Evolutionary conservation across 1,140 invertebrate genomes (phyloP).

Genomic region (Danaus plexippus): DNA sequence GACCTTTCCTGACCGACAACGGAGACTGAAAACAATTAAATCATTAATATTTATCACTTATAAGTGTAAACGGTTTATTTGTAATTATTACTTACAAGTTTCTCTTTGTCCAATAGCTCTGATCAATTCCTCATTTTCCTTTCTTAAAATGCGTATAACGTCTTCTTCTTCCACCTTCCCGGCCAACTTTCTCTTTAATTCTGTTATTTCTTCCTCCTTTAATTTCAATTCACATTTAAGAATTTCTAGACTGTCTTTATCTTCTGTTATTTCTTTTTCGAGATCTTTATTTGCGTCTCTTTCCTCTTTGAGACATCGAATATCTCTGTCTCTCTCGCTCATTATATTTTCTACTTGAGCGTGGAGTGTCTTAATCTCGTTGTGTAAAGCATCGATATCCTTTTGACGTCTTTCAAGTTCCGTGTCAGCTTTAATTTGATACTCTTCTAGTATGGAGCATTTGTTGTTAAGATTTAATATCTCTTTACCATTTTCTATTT

Average conservation of each 20-base stretch:
- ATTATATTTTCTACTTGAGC: slow-evolving; percentile 19
- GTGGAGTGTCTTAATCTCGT: slow-evolving; percentile 25
- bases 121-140: slow-evolving; percentile 38
- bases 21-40: slow-evolving; percentile 31
- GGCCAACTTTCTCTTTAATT: slow-evolving; percentile 28
- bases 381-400: slow-evolving; percentile 28
- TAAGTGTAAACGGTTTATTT: neutral
- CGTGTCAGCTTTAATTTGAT: slow-evolving; percentile 31
- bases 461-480: slow-evolving; percentile 32
- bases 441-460: slow-evolving; percentile 35
- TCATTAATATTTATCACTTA: neutral
- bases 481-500: slow-evolving; percentile 20
- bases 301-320: slow-evolving; percentile 27
- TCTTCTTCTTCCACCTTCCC: slow-evolving; percentile 23
- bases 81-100: slow-evolving; percentile 35
- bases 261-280: slow-evolving; percentile 34
- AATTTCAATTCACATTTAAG: slow-evolving; percentile 23
- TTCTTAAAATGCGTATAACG: slow-evolving; percentile 27
- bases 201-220: slow-evolving; percentile 20
- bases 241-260: slow-evolving; percentile 22
- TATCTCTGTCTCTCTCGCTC: slow-evolving; percentile 26
- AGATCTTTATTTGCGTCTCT: slow-evolving; percentile 32
- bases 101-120: slow-evolving; percentile 32
- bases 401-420: slow-evolving; percentile 33
- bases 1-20: slow-evolving; percentile 28